Base-by-base conservation (phyloP, 2,113 vertebrate genomes). In the Grammomys dolichurus region DNA sequence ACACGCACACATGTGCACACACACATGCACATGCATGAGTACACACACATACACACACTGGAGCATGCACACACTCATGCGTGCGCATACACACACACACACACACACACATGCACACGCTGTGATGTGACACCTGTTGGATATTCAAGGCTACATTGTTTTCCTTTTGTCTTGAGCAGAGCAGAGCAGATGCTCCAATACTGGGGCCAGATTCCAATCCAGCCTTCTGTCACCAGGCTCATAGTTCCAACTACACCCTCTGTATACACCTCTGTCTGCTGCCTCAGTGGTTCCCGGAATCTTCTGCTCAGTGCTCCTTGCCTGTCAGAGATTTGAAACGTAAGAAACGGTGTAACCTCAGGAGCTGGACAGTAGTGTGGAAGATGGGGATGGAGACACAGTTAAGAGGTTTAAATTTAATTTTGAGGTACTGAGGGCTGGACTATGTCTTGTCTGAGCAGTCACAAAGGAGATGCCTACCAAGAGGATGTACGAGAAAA, bases 131-230 rank as follows among this genome's bases (percentile, higher is more conserved):
- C 51, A 51, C 51, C 48, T 82, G 88, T 28, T 92, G 85, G 65
- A 63, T 70, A 10, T 26, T 93, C 43, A 65, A n/a, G 46, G 17
- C 1, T 78, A 11, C 6, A 0, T 16, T 60, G 28, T 28, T 51
- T 78, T 31, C 17, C 51, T 67, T 93, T 77, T 90, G 40, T 93
- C 81, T 86, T 51, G 46, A 93, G 48, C 20, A 80, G 40, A 93
- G 48, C 20, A 80, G 40, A 91, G 33, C 6, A 36, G 82, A 31
- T 28, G 13, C 40, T 84, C 16, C 16, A 54, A 54, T 14, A 82
- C 16, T 87, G 46, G 63, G 43, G 28, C 58, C 81, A 72, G 31
- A 26, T 26, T 65, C 65, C 22, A 90, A 22, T 13, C 58, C 75
- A 82, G 36, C 69, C 43, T 87, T 82, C 0, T 7, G 56, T 51